Percentiles rank a stretch among this genome's conserved stretches.
phyloP scores from a whole-genome alignment of 2,113 vertebrate genomes.

The Gila orcuttii region DNA sequence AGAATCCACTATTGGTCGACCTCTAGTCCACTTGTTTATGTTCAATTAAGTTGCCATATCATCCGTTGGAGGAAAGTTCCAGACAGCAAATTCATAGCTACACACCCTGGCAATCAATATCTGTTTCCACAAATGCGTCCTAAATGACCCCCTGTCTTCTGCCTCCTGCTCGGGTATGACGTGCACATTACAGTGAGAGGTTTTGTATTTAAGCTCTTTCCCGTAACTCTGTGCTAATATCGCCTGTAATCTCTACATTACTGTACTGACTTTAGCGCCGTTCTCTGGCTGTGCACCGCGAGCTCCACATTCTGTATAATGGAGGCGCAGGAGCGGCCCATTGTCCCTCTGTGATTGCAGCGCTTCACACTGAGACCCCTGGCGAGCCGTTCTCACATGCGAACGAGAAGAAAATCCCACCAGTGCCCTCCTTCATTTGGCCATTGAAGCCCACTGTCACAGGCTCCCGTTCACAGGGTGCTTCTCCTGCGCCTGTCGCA shows the following conservation, averaged over 20 bases:
- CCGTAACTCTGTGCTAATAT: conserved; percentile 46
- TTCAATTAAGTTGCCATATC: conserved; percentile 3
- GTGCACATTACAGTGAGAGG: conserved; percentile 23
- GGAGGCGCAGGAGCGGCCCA: conserved; percentile 39
- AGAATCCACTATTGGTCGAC: neutral
- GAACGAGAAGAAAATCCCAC: conserved; percentile 26
- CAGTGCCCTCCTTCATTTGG: conserved; percentile 39
- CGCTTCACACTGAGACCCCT: conserved; percentile 49
- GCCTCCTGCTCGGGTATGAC: conserved; percentile 6
- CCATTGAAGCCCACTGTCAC: conserved; percentile 47
- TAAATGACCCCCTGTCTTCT: neutral
- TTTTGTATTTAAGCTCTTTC: conserved; percentile 43
- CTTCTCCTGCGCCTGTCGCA: conserved; percentile 58
- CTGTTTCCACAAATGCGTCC: neutral
- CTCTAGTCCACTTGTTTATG: neutral
- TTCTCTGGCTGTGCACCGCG: conserved; percentile 26
- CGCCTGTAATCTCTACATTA: conserved; percentile 60
- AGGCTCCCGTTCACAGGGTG: conserved; percentile 45
- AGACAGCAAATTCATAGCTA: neutral
- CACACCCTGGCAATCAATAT: neutral
- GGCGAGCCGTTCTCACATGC: conserved; percentile 40
- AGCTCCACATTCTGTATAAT: conserved; percentile 23
- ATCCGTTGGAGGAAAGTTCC: neutral
- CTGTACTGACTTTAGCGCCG: conserved; percentile 53
- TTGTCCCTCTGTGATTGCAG: conserved; percentile 46